Percentiles rank a stretch among this genome's conserved stretches.
These are phyloP conservation scores for Trichogramma evanescens DNA, from an alignment of 2,888 invertebrate genomes.

Conservation along the genomic window DNA sequence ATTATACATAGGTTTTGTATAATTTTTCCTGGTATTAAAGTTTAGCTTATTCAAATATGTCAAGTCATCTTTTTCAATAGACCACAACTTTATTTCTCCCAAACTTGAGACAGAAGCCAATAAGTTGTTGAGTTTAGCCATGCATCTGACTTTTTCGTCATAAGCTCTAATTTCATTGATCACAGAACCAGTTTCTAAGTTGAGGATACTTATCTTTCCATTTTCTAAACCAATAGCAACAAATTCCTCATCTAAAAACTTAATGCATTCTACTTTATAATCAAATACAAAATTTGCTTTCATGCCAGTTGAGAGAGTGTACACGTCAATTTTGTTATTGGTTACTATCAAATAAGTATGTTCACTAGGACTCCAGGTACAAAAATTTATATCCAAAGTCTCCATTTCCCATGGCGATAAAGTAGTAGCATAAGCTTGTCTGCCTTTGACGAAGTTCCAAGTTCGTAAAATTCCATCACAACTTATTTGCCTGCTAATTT, in stretches of 20 bases:
- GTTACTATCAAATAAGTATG: conserved; percentile 69
- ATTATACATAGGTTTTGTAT: no score
- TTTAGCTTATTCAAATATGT: conserved; percentile 47
- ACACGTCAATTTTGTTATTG: conserved; percentile 68
- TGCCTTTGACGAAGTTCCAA: conserved; percentile 91
- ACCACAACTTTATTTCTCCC: conserved; percentile 74
- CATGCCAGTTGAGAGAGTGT: conserved; percentile 69
- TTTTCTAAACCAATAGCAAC: conserved; percentile 68
- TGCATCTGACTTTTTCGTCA: conserved; percentile 62
- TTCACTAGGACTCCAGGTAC: conserved; percentile 69
- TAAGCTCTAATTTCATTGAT: conserved; percentile 51
- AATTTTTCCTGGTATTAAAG: conserved; percentile 51
- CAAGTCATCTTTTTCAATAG: conserved; percentile 43
- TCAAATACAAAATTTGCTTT: conserved; percentile 61
- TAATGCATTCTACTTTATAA: conserved; percentile 62
- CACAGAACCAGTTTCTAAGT: conserved; percentile 48
- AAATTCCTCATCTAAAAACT: conserved; percentile 60
- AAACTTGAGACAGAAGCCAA: conserved; percentile 70
- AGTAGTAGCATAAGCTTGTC: conserved; percentile 85
- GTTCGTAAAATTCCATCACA: conserved; percentile 77
- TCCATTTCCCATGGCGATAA: conserved; percentile 51
- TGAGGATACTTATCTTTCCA: conserved; percentile 60
- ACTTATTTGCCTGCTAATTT: conserved; percentile 79
- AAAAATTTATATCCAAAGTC: conserved; percentile 36
- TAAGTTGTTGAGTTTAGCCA: conserved; percentile 53